These are phyloP conservation scores for Dryomyza anilis DNA, from an alignment of 2,888 invertebrate species.

Conservation along the genomic window DNA sequence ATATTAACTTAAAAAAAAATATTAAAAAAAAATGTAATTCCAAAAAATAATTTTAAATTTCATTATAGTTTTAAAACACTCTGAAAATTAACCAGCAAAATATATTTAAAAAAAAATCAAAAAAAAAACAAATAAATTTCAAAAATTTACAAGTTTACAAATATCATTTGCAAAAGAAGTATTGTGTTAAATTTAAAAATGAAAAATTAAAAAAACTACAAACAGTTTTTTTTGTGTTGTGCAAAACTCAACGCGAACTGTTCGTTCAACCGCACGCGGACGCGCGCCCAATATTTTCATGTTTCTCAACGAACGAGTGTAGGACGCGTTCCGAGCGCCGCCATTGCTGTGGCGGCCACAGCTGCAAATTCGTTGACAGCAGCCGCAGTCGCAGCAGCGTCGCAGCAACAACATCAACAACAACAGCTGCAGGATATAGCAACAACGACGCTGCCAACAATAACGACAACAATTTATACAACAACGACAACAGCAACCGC, in stretches of 20 bases:
- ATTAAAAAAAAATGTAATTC: too few relatives aligned
- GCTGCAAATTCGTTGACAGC: conserved; percentile 11
- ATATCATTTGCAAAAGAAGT: too few relatives aligned
- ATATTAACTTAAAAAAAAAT: too few relatives aligned
- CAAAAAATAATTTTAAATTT: too few relatives aligned
- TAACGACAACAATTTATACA: neutral
- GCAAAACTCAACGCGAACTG: neutral
- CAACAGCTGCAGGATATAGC: neutral
- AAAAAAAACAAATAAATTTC: neutral
- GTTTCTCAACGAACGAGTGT: neutral
- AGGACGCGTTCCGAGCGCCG: conserved; percentile 19
- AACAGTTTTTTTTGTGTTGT: neutral
- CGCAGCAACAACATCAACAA: neutral
- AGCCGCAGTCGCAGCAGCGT: neutral
- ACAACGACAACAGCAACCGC: neutral
- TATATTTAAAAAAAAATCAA: conserved; percentile 5
- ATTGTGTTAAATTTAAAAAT: too few relatives aligned
- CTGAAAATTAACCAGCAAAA: too few relatives aligned
- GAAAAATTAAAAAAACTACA: neutral
- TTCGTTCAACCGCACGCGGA: neutral
- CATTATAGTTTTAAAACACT: too few relatives aligned
- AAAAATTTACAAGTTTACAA: neutral
- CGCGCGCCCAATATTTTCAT: neutral
- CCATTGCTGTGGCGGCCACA: conserved; percentile 25
- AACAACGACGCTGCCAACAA: neutral